These are phyloP conservation scores for Vombatus ursinus DNA, from an alignment of 2,113 vertebrate genomes.

Conservation along the genomic window DNA sequence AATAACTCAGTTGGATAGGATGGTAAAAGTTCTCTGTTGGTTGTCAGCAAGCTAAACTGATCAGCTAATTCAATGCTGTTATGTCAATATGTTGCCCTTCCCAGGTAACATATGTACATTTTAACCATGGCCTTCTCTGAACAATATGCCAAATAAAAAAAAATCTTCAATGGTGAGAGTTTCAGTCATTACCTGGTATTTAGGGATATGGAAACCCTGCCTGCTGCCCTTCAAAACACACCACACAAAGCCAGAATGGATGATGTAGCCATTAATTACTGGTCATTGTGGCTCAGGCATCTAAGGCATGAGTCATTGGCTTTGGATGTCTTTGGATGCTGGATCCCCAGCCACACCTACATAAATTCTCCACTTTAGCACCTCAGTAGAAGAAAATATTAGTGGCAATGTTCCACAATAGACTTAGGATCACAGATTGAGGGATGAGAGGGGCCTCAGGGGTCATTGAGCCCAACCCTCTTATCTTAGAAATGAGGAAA, in stretches of 20 bases:
- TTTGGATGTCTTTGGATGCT: background rate
- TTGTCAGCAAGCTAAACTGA: conserved; percentile 5
- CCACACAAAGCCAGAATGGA: background rate
- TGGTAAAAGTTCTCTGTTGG: background rate
- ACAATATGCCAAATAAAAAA: conserved; percentile 9
- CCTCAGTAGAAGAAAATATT: background rate
- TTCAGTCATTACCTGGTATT: background rate
- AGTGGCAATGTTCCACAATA: background rate
- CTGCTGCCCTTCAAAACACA: background rate
- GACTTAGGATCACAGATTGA: background rate
- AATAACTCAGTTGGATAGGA: background rate
- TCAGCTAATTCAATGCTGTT: background rate
- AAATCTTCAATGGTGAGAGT: conserved; percentile 19
- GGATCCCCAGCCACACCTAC: background rate
- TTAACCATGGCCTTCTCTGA: background rate
- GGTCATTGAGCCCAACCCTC: background rate
- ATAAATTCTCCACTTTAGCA: background rate
- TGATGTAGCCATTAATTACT: background rate
- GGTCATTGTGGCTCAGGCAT: background rate
- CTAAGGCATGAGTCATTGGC: background rate
- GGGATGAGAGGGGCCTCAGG: background rate
- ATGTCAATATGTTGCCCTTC: background rate
- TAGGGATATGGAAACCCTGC: background rate
- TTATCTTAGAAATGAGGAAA: background rate
- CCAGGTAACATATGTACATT: conserved; percentile 14